Percentiles rank a stretch among this genome's conserved stretches.
Conservation (phyloP, 2,888 invertebrate species). For the Standfussiana lucernea region DNA sequence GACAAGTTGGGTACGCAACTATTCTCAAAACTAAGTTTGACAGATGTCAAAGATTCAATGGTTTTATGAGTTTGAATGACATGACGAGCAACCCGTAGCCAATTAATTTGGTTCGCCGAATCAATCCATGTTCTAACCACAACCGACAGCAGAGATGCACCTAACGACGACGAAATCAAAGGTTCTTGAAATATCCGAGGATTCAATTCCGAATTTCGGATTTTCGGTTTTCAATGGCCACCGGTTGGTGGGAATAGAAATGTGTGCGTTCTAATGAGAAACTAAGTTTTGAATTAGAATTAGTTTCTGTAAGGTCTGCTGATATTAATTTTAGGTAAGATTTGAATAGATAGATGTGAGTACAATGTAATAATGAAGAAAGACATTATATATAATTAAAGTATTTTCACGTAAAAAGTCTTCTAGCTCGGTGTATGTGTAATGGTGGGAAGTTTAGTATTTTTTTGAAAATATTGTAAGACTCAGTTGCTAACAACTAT, state of each 20-base stretch:
- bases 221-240: conserved; percentile 33
- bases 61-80: conserved; percentile 1
- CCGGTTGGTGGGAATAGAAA: conserved; percentile 14
- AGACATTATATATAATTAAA: not conserved
- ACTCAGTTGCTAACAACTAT: not conserved
- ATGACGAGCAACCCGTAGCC: not conserved
- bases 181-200: conserved; percentile 8
- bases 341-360: not conserved
- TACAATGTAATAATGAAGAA: not conserved
- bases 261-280: conserved; percentile 22
- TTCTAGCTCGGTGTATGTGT: not conserved
- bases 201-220: conserved; percentile 1
- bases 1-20: conserved; percentile 21
- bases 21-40: conserved; percentile 39
- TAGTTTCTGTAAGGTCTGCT: conserved; percentile 33
- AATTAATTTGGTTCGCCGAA: conserved; percentile 28
- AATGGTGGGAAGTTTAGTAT: not conserved
- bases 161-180: not conserved
- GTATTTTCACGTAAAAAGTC: not conserved
- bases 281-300: conserved; percentile 37
- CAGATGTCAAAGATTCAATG: conserved; percentile 21
- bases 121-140: conserved; percentile 30
- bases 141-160: conserved; percentile 10
- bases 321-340: conserved; percentile 20
- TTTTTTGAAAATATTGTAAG: not conserved